Base-by-base conservation (phyloP, 2,797 vertebrate genomes). In the Trachurus trachurus region DNA sequence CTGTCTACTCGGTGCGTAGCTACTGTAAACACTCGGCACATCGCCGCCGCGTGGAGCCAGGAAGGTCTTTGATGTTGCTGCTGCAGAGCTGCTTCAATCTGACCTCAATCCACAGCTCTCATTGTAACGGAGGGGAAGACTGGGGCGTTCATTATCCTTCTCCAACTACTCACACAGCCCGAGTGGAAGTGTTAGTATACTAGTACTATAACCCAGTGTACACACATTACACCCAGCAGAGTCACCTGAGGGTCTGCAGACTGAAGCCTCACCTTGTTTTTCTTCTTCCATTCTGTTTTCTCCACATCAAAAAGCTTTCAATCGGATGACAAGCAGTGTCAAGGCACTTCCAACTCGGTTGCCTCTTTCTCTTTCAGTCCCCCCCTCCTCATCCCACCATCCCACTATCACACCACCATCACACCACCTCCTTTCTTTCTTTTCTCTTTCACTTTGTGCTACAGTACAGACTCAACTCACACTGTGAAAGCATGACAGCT, bases 301-400 rank as follows among this genome's bases (percentile, higher is more conserved):
- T 83, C 73, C 70, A 87, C 82, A 85, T 92, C 83, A 88, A 90
- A 90, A 86, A 74, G 74, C 78, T 84, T 89, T 62, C 8, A 78
- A 82, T 88, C 11, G 21, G 40, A 88, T 89, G 86, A 90, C 89
- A 89, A 87, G 89, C 50, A 15, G 71, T 78, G 87, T 89, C 87
- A 86, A 84, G 75, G 76, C 80, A 85, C 64, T 79, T 74, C 62
- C 66, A 84, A 81, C 71, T 82, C 60, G 73, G 80, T 34, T 34
- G 74, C 68, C 52, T 74, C 45, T 53, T 57, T 73, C 50, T 74
- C 69, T 45, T 58, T 78, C 60, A 69, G 49, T 61, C 45, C 4
- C 50, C 10, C 40, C 22, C 31, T 5, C 31, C 31, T 4, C 31
- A 34, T 34, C 31, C 31, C 31, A 34, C 5, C 31, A 26, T 26